Evolutionary conservation across 37 sponge, comb jelly and placozoan genomes (phyloP), one percentile per base, ranked within the genome.

Genomic region (Diacarnus erythraeanus): DNA sequence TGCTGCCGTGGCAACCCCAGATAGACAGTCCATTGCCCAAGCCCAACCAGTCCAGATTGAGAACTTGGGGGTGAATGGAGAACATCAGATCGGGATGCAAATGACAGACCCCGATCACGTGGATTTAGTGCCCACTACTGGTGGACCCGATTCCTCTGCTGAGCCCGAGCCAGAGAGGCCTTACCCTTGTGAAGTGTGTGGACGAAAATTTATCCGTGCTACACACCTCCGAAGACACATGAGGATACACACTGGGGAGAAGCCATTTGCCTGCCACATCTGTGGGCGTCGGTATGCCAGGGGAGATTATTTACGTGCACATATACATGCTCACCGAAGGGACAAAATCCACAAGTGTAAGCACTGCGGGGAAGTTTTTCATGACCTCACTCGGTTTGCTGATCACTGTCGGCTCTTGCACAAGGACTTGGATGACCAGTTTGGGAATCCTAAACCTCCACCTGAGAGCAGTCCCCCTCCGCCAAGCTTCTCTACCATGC

Each of bases 241-340:
- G 77, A 39, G 92, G 26, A 91, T 91, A 20, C 92, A 91, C 64
- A 91, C 92, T 1, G 92, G 92, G 39, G 88, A 91, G 69, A 83
- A 83, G 70, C 92, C 92, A 27, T 91, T 91, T 64, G 44, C 78
- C 2, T 91, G 92, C 75, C 88, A 87, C 70, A 91, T 87, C 38
- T 91, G 92, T 80, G 84, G 84, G 23, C 80, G 87, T 23, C 72
- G 84, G 4, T 91, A 87, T 38, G 84, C 92, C 26, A 70, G 92
- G 1, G 87, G 88, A 2, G 92, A 91, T 56, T 87, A 91, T 56
- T 80, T 91, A 0, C 83, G 88, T 9, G 84, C 92, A 2, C 92
- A 91, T 75, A 86, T 91, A 25, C 80, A 80, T 17, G 84, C 92
- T 0, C 92, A 91, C 60, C 78, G 84, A 0, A 67, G 78, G 54